phyloP scores from a whole-genome alignment of 2,797 vertebrate genomes.

The Peromyscus eremicus region DNA sequence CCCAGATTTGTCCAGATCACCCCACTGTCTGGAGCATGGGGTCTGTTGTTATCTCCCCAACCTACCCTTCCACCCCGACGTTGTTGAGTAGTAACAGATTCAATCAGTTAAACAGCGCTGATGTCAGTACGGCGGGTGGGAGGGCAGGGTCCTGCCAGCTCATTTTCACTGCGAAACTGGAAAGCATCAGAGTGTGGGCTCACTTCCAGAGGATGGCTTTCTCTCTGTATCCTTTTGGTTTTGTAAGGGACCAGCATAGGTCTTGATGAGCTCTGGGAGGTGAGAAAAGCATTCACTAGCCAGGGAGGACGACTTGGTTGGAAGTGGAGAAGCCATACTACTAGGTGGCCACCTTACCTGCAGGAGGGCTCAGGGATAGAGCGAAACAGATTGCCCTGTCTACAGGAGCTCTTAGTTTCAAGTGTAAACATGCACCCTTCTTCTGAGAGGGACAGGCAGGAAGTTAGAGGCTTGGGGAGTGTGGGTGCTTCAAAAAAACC shows the following conservation, averaged over 20 bases:
- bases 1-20: neutral
- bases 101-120: neutral
- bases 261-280: accelerated
- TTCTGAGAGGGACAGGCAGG: neutral
- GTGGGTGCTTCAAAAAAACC: constrained; percentile 17
- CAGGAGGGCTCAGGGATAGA: neutral
- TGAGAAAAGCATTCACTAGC: neutral
- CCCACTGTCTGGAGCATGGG: neutral
- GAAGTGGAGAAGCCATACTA: neutral
- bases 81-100: neutral
- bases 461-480: neutral
- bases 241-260: neutral
- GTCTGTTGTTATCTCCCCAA: neutral
- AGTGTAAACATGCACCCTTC: neutral
- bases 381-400: accelerated
- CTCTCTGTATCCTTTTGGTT: neutral
- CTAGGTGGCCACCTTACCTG: neutral
- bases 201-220: neutral
- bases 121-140: accelerated
- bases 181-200: neutral
- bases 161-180: neutral
- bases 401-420: neutral
- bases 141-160: accelerated
- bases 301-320: accelerated
- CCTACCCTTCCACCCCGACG: accelerated